Evolutionary conservation across 2,888 invertebrate species (phyloP).

Genomic region (Lasioglossum pauxillum): DNA sequence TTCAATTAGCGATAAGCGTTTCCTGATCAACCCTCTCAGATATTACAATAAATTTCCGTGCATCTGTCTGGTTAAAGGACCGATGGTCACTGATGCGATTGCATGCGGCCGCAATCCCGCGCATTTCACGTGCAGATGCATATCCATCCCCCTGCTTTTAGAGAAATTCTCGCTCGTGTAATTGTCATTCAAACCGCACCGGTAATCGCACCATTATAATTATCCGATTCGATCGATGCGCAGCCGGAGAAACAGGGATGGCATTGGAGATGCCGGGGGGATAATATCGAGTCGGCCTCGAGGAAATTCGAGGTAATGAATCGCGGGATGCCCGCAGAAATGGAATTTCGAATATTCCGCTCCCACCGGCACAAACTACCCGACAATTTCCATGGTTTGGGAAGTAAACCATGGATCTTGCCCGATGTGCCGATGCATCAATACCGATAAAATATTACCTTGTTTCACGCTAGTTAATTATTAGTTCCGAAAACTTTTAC

Average conservation of each 20-base stretch:
- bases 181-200: conserved; percentile 64
- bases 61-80: conserved; percentile 17
- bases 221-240: conserved; percentile 72
- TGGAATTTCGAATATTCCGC: conserved; percentile 57
- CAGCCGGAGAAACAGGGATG: conserved; percentile 53
- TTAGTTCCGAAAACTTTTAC: conserved; percentile 13
- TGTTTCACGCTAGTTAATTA: conserved; percentile 4
- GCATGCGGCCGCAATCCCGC: conserved; percentile 7
- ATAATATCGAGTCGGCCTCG: conserved; percentile 61
- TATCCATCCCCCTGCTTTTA: conserved; percentile 7
- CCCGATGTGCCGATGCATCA: not conserved
- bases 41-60: not conserved
- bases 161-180: conserved; percentile 57
- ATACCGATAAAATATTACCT: not conserved
- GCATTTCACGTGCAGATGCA: conserved; percentile 20
- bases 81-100: conserved; percentile 16
- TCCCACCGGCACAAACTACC: not conserved
- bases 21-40: not conserved
- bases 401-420: not conserved
- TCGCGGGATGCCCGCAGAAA: conserved; percentile 52
- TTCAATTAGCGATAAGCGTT: conserved; percentile 6
- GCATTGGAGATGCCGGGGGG: conserved; percentile 48
- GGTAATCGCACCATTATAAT: conserved; percentile 68
- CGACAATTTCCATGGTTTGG: conserved; percentile 26
- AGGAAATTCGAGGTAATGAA: conserved; percentile 70